Conservation (phyloP, 1,140 invertebrate genomes). For the Babylonia areolata region DNA sequence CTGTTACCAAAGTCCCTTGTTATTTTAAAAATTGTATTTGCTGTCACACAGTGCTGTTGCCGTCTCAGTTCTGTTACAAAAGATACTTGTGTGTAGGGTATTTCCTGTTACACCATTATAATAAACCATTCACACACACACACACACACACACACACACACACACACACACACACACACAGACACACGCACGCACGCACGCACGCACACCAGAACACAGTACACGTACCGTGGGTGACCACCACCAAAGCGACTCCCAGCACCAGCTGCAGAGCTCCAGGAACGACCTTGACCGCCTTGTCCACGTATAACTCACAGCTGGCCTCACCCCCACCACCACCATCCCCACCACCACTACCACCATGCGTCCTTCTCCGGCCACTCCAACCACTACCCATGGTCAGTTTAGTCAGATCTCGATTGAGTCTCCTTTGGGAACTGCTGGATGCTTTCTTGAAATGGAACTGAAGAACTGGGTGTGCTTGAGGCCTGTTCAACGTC, state of each 20-base stretch:
- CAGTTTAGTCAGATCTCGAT: too few relatives aligned
- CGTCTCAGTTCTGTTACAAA: too few relatives aligned
- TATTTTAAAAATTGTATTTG: too few relatives aligned
- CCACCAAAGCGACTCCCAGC: neutral
- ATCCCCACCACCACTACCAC: neutral
- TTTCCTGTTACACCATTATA: too few relatives aligned
- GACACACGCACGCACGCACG: neutral
- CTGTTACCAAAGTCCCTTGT: too few relatives aligned
- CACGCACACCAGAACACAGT: neutral
- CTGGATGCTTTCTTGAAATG: too few relatives aligned
- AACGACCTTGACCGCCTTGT: constrained; percentile 1
- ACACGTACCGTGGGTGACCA: neutral
- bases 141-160: neutral
- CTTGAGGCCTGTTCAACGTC: too few relatives aligned
- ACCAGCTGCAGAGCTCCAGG: neutral
- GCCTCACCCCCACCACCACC: neutral
- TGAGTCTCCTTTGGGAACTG: too few relatives aligned
- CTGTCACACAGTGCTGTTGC: too few relatives aligned
- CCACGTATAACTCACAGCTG: constrained; percentile 20
- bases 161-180: neutral
- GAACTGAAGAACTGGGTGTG: too few relatives aligned
- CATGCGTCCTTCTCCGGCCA: neutral
- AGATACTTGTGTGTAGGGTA: too few relatives aligned
- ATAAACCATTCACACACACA: neutral
- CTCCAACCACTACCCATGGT: neutral